These are phyloP conservation scores for Pseudomyrmex cubaensis DNA, from an alignment of 1,140 invertebrate genomes.

Conservation along the genomic window DNA sequence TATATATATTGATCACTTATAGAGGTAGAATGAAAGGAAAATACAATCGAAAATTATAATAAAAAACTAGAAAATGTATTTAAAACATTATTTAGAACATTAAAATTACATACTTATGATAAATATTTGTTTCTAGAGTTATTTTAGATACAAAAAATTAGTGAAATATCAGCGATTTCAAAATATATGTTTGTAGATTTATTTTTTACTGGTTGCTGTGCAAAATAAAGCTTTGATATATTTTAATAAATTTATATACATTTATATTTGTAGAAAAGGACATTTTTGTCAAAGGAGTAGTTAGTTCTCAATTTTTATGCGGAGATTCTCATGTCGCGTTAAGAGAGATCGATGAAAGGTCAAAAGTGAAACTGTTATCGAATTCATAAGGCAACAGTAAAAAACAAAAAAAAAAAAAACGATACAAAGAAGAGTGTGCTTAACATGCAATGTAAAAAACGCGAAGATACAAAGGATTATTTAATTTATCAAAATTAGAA, in stretches of 20 bases:
- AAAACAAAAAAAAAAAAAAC: background rate
- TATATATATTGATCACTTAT: background rate
- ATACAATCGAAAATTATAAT: background rate
- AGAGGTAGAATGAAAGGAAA: background rate
- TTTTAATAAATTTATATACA: constrained; percentile 11
- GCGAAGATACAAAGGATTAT: background rate
- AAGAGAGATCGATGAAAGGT: constrained; percentile 22
- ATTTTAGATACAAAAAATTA: background rate
- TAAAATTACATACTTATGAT: background rate
- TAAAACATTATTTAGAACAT: background rate
- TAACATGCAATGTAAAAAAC: background rate
- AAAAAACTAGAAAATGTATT: background rate
- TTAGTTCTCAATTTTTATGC: constrained; percentile 8
- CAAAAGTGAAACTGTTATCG: constrained; percentile 16
- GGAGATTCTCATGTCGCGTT: background rate
- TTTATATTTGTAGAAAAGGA: background rate
- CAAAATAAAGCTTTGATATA: background rate
- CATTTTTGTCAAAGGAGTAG: background rate
- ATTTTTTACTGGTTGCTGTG: background rate
- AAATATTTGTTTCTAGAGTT: background rate
- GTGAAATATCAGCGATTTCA: background rate
- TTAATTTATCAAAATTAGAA: background rate
- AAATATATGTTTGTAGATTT: background rate
- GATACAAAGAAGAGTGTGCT: background rate
- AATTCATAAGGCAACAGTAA: constrained; percentile 19